Evolutionary conservation across 2,888 invertebrate species (phyloP), one percentile per base, ranked within the genome.

Genomic region (Brachyopa scutellaris): DNA sequence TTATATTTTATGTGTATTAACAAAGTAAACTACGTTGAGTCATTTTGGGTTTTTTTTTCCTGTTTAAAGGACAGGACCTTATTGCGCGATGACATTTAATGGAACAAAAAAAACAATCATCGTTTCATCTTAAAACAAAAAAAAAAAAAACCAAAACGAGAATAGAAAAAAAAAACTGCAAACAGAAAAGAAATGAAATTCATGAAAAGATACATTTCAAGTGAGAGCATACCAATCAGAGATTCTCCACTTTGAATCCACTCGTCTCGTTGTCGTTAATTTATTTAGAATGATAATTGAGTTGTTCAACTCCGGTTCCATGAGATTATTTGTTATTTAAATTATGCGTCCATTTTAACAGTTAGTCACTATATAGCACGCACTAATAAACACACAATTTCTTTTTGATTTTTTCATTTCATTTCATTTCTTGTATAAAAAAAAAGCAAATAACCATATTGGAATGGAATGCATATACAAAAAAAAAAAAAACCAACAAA

Each of bases 271-370:
- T 38, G 45, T 33, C 33, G 15, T 62, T 62, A 62, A 47, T 62
- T 47, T 47, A 62, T 47, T 47, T 62, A 31, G n/a, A 62, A 62
- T 47, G n/a, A n/a, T n/a, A n/a, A n/a, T n/a, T n/a, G n/a, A 47
- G n/a, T 23, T 62, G 33, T 21, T 47, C 21, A 23, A n/a, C 33
- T 47, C 7, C 57, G 31, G 4, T 17, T 49, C 64, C 38, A 64
- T 51, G 15, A 2, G 42, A 29, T 8, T 29, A 23, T 49, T 64
- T 49, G 23, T 64, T 38, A 38, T 29, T 49, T 1, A 49, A 64
- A 49, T 47, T 36, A 64, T 64, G 17, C 36, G 11, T 38, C 17
- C n/a, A 49, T 51, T 49, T 64, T n/a, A 49, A 51, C 23, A 49
- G 64, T 51, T 51, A 36, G 47, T 13, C 62, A 61, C 45, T 42